A percentile compares a stretch with the other conserved stretches of the same genome.
phyloP scores from a whole-genome alignment of 2,888 invertebrate genomes.

The Melanostoma scalare region DNA sequence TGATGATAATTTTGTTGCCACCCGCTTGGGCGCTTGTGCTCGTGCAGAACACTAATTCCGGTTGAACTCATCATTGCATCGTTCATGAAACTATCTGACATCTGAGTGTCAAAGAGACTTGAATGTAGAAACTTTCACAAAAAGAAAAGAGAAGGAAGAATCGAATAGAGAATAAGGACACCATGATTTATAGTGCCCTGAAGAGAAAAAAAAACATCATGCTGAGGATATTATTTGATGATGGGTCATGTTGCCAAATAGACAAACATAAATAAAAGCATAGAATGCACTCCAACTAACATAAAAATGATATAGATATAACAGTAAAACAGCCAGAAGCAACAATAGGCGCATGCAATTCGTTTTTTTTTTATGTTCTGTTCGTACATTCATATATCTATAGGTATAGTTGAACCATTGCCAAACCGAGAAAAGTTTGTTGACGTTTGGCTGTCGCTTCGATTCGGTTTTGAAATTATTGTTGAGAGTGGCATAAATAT shows the following conservation, averaged over 20 bases:
- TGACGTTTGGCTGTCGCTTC: slow-evolving; percentile 62
- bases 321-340: slow-evolving; percentile 62
- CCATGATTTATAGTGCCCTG: slow-evolving; percentile 45
- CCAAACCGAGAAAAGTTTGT: slow-evolving; percentile 64
- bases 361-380: slow-evolving; percentile 41
- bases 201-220: slow-evolving; percentile 31
- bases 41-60: slow-evolving; percentile 15
- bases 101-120: slow-evolving; percentile 30
- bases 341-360: slow-evolving; percentile 64
- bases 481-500: slow-evolving; percentile 53
- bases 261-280: slow-evolving; percentile 2
- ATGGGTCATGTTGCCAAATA: slow-evolving; percentile 57
- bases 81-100: slow-evolving; percentile 25
- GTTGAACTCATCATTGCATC: slow-evolving; percentile 19
- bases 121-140: slow-evolving; percentile 9
- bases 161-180: slow-evolving; percentile 43
- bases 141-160: slow-evolving; percentile 6
- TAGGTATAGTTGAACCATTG: slow-evolving; percentile 51
- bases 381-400: no score
- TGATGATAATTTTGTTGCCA: slow-evolving; percentile 12
- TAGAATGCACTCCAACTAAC: slow-evolving; percentile 20
- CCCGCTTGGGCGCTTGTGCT: not conserved
- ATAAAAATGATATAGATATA: slow-evolving; percentile 36
- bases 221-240: slow-evolving; percentile 38
- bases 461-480: slow-evolving; percentile 1